A percentile compares a stretch with the other conserved stretches of the same genome.
Conservation (phyloP, 2,888 invertebrate species). For the Patella caerulea region DNA sequence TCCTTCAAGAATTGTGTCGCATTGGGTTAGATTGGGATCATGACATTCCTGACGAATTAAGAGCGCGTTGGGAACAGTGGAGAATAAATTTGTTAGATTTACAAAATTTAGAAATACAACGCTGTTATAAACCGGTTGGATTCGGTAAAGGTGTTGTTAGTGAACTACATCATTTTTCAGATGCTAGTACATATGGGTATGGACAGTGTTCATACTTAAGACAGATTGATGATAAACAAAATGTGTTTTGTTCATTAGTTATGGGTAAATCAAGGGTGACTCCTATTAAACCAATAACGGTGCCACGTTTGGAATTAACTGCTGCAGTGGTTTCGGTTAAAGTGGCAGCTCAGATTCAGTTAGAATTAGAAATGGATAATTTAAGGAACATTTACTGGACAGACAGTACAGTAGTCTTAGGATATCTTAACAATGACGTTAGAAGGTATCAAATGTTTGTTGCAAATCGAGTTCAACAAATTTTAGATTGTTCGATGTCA, state of each 20-base stretch:
- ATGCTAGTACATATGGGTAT: constrained; percentile 16
- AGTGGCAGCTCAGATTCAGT: neutral
- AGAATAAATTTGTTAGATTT: too few relatives aligned
- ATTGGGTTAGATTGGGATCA: too few relatives aligned
- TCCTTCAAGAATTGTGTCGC: too few relatives aligned
- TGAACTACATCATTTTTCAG: constrained; percentile 25
- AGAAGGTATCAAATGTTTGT: constrained; percentile 33
- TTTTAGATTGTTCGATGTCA: constrained; percentile 22
- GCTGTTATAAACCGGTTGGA: too few relatives aligned
- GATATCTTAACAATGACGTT: too few relatives aligned
- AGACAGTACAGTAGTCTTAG: neutral
- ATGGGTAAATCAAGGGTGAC: constrained; percentile 30
- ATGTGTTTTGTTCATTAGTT: constrained; percentile 14
- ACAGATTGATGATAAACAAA: constrained; percentile 1
- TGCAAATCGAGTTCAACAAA: constrained; percentile 32
- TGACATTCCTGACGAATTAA: too few relatives aligned
- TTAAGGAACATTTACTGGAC: neutral
- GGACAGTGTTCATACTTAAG: constrained; percentile 14
- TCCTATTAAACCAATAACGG: constrained; percentile 31
- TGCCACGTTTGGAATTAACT: constrained; percentile 34
- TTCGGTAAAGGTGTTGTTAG: too few relatives aligned
- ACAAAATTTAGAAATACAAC: too few relatives aligned
- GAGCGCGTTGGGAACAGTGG: too few relatives aligned
- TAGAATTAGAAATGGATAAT: constrained; percentile 13
- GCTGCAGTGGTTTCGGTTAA: constrained; percentile 30